Evolutionary conservation across 2,888 invertebrate genomes (phyloP), one percentile per base, ranked within the genome.

Genomic region (Andrena bucephala): DNA sequence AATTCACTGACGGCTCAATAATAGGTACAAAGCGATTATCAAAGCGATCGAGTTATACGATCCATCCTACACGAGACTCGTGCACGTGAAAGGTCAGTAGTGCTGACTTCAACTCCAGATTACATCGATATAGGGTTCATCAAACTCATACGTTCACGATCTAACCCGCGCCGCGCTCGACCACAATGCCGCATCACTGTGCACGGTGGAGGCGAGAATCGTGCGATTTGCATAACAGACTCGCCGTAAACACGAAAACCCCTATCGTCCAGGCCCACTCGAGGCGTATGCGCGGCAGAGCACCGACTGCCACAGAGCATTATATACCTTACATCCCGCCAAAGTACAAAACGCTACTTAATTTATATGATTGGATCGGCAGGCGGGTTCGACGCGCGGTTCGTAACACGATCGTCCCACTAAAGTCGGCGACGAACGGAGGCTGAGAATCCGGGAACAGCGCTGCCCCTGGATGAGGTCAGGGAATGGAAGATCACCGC

Each of bases 361-460:
- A 42, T 42, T 42, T 63, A 36, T 63, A 24, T n/a, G 29, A 66
- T 29, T 66, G 10, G 50, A 50, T 8, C n/a, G 52, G 50, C 16
- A 13, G 16, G 10, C 63, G 65, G 27, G 48, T 42, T 65, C 65
- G 48, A n/a, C 27, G 29, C 20, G 31, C 36, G 20, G 20, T 2
- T 33, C 20, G 50, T 52, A 59, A 69, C 36, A 27, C 27, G 57
- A 65, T 57, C 24, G 13, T 33, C 4, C 31, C 2, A 36, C 36
- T 31, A 57, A 57, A 42, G 42, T 66, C 16, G 42, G 20, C 52
- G 36, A 31, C 42, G 31, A 57, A 59, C 42, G 2, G 10, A 24
- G n/a, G 10, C 42, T 48, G 50, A 48, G 65, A 66, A 73, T 73
- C 42, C 57, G 42, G 29, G 42, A 66, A 66, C 42, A 66, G 20